Evolutionary conservation across 2,888 invertebrate species (phyloP), one percentile per base, ranked within the genome.

Genomic region (Baronia brevicornis): DNA sequence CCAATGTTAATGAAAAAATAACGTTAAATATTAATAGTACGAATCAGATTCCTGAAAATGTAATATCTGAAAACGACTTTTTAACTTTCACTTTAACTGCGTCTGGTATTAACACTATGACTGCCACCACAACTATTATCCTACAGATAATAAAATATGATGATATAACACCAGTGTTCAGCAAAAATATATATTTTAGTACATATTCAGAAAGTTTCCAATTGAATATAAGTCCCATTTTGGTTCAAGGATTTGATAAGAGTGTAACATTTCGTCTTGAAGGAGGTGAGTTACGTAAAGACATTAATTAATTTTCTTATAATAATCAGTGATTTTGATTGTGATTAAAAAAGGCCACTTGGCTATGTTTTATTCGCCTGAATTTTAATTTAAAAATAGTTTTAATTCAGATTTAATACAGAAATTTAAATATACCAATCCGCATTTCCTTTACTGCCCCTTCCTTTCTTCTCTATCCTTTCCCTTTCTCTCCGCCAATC

Each of bases 81-180:
- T 39, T 84, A 35, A 40, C 58, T 11, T 43, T 84, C 28, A 62
- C 51, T 13, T 41, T 84, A 6, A 46, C 46, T 29, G 82, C 84
- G 33, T 54, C 55, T 34, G 70, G 58, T 15, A 29, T 51, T 5
- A 60, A 65, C 36, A 62, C 74, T 2, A 33, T 63, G 38, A 44
- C 53, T 28, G 44, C 70, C 14, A 60, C 58, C 2, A 60, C 73
- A 20, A 62, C 44, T 38, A 43, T 84, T 27, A 31, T 75, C 18
- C 38, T 84, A 26, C 65, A 72, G 38, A 52, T 80, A 44, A 56
- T 75, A 49, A 71, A 69, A 51, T 57, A 65, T 20, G 75, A 74
- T 42, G 38, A 39, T 2, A 44, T 45, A 2, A 72, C 74, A 33
- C 77, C 75, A 17, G 48, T 67, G 10, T 72, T 78, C 39, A 60